These are phyloP conservation scores for Phania funesta DNA, from an alignment of 2,888 invertebrate species.

Conservation along the genomic window DNA sequence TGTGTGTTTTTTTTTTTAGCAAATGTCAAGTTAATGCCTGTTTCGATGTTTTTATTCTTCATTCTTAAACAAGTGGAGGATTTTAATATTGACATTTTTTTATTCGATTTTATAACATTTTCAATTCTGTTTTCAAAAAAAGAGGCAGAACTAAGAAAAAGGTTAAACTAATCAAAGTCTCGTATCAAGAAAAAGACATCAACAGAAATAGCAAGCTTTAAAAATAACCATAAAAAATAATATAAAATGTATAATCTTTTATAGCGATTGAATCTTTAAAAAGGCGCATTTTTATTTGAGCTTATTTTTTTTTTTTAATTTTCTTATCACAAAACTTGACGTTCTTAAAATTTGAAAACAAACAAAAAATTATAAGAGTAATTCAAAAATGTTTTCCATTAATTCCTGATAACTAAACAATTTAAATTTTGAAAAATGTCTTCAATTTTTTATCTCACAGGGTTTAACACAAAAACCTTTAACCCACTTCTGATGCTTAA, in stretches of 20 bases:
- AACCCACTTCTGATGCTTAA: conserved; percentile 5
- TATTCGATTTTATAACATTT: background rate
- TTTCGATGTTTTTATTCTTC: conserved; percentile 5
- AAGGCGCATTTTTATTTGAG: background rate
- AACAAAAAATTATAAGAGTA: no score
- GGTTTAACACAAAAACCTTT: background rate
- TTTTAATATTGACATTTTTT: background rate
- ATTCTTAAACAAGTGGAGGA: background rate
- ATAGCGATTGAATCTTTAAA: background rate
- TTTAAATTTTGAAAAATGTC: background rate
- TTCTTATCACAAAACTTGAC: conserved; percentile 27
- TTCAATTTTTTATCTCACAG: conserved; percentile 38
- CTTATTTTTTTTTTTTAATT: background rate
- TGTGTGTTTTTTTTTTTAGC: conserved; percentile 55
- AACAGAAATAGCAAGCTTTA: background rate
- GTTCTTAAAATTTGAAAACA: no score
- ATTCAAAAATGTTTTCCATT: background rate
- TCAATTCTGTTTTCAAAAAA: background rate
- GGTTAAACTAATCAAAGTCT: conserved; percentile 61
- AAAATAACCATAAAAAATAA: background rate
- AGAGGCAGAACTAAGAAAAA: conserved; percentile 24
- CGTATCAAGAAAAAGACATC: background rate
- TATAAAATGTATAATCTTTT: conserved; percentile 11
- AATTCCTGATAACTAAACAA: background rate
- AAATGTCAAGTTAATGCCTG: conserved; percentile 61